phyloP scores from a whole-genome alignment of 1,140 invertebrate species.

The Drosophila orosa region DNA sequence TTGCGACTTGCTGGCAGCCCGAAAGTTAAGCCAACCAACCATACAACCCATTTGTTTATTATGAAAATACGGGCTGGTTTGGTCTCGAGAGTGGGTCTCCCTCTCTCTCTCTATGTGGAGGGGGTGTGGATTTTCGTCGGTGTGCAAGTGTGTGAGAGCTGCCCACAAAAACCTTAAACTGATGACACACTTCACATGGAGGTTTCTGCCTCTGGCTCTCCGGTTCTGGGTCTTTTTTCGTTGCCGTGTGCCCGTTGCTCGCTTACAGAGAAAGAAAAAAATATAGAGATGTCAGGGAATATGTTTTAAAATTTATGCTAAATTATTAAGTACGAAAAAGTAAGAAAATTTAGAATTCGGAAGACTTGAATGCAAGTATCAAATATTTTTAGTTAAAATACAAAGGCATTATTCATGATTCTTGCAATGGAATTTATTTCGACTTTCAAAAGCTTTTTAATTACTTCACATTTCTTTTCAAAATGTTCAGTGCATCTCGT shows the following conservation, averaged over 20 bases:
- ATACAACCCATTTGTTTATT: constrained; percentile 80
- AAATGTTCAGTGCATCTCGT: not conserved
- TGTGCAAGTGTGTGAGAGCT: constrained; percentile 33
- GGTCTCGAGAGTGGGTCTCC: constrained; percentile 21
- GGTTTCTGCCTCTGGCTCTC: constrained; percentile 69
- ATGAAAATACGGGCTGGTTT: constrained; percentile 68
- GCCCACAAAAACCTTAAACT: constrained; percentile 82
- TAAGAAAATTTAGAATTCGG: not conserved
- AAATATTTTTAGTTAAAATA: not conserved
- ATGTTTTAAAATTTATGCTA: not conserved
- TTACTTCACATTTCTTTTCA: not conserved
- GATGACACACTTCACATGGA: constrained; percentile 81
- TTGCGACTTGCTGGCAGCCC: constrained; percentile 72
- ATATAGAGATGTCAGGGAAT: fast-evolving
- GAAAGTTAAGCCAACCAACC: constrained; percentile 81
- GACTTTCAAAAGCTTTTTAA: not conserved
- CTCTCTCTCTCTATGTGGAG: not conserved
- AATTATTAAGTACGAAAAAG: not conserved
- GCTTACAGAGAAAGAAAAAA: constrained; percentile 1
- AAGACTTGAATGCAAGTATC: not conserved
- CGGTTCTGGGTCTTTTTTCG: constrained; percentile 44
- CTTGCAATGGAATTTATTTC: not conserved
- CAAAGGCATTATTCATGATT: not conserved
- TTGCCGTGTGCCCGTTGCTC: constrained; percentile 35
- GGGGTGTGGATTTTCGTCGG: constrained; percentile 10